Conservation (phyloP, 2,888 invertebrate genomes). For the Hololepta plana region DNA sequence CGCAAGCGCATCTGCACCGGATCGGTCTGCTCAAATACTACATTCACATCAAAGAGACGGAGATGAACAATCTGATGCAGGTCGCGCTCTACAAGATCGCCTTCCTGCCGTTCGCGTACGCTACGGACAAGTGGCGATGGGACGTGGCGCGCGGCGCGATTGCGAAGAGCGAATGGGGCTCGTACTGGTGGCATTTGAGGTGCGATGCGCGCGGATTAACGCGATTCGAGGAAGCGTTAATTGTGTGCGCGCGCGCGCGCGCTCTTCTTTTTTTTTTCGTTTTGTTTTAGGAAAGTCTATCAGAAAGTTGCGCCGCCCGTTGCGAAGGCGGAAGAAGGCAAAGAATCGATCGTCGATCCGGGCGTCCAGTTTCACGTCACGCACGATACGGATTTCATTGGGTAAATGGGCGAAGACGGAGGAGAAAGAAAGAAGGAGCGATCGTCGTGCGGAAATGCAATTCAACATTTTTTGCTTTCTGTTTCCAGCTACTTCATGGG, state of each 20-base stretch:
- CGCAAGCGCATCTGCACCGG: slow-evolving; percentile 30
- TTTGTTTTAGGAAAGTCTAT: slow-evolving; percentile 18
- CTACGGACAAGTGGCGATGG: slow-evolving; percentile 40
- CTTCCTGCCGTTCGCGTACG: slow-evolving; percentile 35
- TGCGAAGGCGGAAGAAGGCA: slow-evolving; percentile 21
- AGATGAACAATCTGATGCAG: slow-evolving; percentile 28
- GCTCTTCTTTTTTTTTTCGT: too few species aligned
- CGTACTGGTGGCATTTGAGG: slow-evolving; percentile 25
- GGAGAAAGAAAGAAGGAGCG: too few species aligned
- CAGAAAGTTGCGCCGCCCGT: slow-evolving; percentile 27
- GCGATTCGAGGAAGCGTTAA: too few species aligned
- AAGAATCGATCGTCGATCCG: slow-evolving; percentile 29
- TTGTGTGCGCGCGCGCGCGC: too few species aligned
- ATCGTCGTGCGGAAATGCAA: too few species aligned
- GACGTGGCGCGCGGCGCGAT: slow-evolving; percentile 30
- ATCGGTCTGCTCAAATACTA: too few species aligned
- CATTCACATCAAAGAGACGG: slow-evolving; percentile 26
- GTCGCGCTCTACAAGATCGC: slow-evolving; percentile 29
- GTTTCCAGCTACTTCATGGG: slow-evolving; percentile 36
- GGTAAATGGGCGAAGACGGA: too few species aligned
- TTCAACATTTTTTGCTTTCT: slow-evolving; percentile 3
- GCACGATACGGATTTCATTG: slow-evolving; percentile 26
- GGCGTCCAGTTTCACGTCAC: slow-evolving; percentile 28
- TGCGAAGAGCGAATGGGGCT: slow-evolving; percentile 23
- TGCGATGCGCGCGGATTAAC: too few species aligned